These are phyloP conservation scores for Bacillus rossius DNA, from an alignment of 1,140 invertebrate species.

Conservation along the genomic window DNA sequence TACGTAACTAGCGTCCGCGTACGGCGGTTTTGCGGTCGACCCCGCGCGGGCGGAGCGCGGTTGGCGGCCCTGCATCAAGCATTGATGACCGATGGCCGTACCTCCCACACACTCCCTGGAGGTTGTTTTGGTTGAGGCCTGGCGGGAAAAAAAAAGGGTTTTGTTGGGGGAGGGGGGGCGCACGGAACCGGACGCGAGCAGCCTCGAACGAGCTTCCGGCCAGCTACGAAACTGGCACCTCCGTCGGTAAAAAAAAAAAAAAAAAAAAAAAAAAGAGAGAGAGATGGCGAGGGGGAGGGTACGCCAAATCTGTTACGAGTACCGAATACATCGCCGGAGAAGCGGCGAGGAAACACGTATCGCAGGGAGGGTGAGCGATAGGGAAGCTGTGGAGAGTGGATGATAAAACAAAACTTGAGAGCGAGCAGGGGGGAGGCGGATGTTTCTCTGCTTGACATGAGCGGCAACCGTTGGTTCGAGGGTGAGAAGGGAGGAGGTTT, in stretches of 20 bases:
- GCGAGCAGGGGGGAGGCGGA: conserved; percentile 14
- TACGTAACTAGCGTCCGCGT: conserved; percentile 6
- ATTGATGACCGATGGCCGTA: neutral
- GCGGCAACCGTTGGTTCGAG: too few species aligned
- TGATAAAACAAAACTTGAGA: conserved; percentile 20
- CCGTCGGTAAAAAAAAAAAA: conserved; percentile 16
- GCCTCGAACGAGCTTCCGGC: conserved; percentile 10
- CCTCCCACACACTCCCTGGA: neutral
- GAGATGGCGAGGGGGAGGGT: conserved; percentile 10
- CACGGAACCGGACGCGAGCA: neutral
- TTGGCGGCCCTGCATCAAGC: neutral
- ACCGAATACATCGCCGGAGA: conserved; percentile 1
- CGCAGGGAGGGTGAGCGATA: neutral
- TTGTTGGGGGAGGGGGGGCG: neutral
- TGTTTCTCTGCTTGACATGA: too few species aligned
- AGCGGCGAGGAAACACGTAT: neutral
- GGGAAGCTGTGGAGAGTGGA: conserved; percentile 7
- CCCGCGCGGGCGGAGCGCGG: neutral
- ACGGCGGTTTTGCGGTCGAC: neutral
- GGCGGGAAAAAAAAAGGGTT: too few species aligned
- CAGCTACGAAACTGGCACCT: conserved; percentile 20
- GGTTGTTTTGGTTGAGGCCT: conserved; percentile 9
- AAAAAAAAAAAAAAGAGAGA: conserved; percentile 16
- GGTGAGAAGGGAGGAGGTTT: too few species aligned
- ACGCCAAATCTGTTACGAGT: conserved; percentile 25